phyloP scores from a whole-genome alignment of 2,888 invertebrate genomes.

The Pheosia tremula region DNA sequence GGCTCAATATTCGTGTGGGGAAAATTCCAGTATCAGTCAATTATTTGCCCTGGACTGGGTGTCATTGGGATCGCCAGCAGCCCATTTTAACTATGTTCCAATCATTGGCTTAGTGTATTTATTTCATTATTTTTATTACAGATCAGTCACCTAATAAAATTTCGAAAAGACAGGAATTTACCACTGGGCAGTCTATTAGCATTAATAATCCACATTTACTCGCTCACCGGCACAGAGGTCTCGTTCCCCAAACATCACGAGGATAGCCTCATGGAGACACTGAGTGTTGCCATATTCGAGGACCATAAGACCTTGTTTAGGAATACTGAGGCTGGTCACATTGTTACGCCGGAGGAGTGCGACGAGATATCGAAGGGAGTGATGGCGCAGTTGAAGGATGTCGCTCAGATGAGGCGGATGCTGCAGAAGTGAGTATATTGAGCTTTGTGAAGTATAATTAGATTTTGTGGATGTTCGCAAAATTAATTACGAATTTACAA shows the following conservation, averaged over 20 bases:
- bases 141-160: conserved; percentile 84
- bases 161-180: conserved; percentile 79
- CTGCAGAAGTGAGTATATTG: conserved; percentile 61
- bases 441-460: background rate
- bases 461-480: no score
- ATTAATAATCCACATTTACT: conserved; percentile 85
- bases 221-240: conserved; percentile 84
- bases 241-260: conserved; percentile 81
- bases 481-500: no score
- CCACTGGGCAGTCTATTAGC: conserved; percentile 84
- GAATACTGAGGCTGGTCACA: conserved; percentile 34
- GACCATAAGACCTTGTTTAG: conserved; percentile 70
- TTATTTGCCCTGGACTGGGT: no score
- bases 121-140: conserved; percentile 55
- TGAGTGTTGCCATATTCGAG: conserved; percentile 84
- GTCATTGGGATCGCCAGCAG: no score
- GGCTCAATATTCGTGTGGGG: no score
- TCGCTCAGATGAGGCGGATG: conserved; percentile 67
- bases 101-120: no score
- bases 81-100: no score
- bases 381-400: conserved; percentile 62
- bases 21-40: no score
- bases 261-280: conserved; percentile 70
- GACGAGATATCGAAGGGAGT: conserved; percentile 54
- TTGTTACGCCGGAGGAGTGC: conserved; percentile 62